Conservation (phyloP, 2,888 invertebrate genomes). For the Ichneumon xanthorius region DNA sequence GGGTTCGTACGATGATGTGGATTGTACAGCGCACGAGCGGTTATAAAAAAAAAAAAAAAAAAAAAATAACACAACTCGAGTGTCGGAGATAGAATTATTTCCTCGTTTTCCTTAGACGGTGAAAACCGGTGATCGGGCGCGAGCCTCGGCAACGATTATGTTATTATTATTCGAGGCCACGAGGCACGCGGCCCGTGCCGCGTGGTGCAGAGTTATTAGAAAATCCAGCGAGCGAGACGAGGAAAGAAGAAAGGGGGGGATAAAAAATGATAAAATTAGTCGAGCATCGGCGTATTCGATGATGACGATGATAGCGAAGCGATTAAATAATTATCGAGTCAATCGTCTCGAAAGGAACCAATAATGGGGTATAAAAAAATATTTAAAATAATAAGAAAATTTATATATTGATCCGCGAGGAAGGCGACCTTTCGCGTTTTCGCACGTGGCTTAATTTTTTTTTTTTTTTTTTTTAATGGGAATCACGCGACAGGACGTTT, state of each 20-base stretch:
- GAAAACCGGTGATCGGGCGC: slow-evolving; percentile 26
- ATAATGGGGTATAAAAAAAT: slow-evolving; percentile 19
- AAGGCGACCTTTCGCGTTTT: neutral
- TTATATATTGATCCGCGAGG: neutral
- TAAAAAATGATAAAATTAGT: neutral
- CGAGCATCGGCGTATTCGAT: neutral
- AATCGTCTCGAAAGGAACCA: slow-evolving; percentile 27
- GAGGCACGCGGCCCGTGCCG: slow-evolving; percentile 23
- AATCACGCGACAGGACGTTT: slow-evolving; percentile 34
- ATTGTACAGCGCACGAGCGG: neutral
- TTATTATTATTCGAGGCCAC: slow-evolving; percentile 56
- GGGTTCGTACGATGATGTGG: slow-evolving; percentile 27
- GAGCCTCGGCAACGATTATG: slow-evolving; percentile 49
- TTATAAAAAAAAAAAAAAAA: slow-evolving; percentile 5
- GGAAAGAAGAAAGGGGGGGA: too few relatives aligned
- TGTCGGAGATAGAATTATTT: slow-evolving; percentile 32
- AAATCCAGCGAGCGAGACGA: slow-evolving; percentile 14
- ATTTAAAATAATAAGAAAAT: neutral
- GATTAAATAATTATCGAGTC: slow-evolving; percentile 31
- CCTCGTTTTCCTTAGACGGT: slow-evolving; percentile 48
- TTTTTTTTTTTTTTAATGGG: neutral
- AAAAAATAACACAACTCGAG: slow-evolving; percentile 5
- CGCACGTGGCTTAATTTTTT: slow-evolving; percentile 21
- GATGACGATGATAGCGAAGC: slow-evolving; percentile 22
- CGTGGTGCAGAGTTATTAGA: slow-evolving; percentile 24